phyloP scores from a whole-genome alignment of 2,888 invertebrate genomes.

The Bhutanitis thaidina region DNA sequence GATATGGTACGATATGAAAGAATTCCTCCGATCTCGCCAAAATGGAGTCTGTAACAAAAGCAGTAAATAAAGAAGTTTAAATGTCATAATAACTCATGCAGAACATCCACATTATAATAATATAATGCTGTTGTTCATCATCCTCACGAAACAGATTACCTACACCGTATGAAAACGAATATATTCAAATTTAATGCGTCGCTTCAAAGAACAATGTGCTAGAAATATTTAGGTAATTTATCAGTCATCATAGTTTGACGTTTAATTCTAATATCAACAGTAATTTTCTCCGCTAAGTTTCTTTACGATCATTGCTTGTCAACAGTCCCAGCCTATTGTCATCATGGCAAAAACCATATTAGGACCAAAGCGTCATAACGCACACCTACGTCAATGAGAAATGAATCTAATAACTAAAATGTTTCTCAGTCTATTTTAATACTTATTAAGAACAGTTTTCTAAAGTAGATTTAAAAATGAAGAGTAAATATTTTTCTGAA shows the following conservation, averaged over 20 bases:
- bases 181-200: conserved; percentile 3
- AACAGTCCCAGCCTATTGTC: conserved; percentile 61
- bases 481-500: conserved; percentile 32
- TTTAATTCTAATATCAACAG: conserved; percentile 39
- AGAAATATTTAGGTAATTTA: conserved; percentile 50
- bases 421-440: background rate
- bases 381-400: background rate
- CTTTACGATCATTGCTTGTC: conserved; percentile 63
- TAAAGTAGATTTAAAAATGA: conserved; percentile 14
- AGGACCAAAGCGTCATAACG: conserved; percentile 25
- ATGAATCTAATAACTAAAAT: background rate
- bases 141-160: conserved; percentile 44
- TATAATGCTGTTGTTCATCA: conserved; percentile 58
- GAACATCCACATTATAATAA: conserved; percentile 51
- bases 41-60: conserved; percentile 47
- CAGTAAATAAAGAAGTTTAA: conserved; percentile 62
- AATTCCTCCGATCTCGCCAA: conserved; percentile 24
- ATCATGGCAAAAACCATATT: conserved; percentile 40
- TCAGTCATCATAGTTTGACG: conserved; percentile 47
- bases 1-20: conserved; percentile 26
- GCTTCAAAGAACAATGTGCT: conserved; percentile 42
- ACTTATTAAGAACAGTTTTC: background rate
- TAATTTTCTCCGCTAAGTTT: conserved; percentile 47
- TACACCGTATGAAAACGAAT: conserved; percentile 40
- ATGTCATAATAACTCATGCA: conserved; percentile 49